Conservation (phyloP, 1,140 invertebrate genomes). For the Brachionus sp. region DNA sequence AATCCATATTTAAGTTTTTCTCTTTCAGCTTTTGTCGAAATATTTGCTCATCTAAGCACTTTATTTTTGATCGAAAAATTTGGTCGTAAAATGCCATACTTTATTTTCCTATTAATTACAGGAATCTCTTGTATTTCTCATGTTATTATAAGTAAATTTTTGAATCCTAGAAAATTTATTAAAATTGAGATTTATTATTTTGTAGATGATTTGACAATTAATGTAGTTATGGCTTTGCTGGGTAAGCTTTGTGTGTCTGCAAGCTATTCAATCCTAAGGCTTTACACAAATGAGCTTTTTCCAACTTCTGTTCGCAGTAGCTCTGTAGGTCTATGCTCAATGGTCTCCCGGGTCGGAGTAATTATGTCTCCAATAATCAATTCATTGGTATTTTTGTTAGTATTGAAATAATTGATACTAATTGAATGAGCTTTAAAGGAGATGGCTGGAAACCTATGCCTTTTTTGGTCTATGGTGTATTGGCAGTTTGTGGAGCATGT, state of each 20-base stretch:
- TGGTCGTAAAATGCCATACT: slow-evolving; percentile 35
- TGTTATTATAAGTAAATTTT: slow-evolving; percentile 32
- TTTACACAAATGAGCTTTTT: slow-evolving; percentile 61
- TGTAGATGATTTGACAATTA: background rate
- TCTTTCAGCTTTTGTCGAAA: slow-evolving; percentile 4
- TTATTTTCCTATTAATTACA: background rate
- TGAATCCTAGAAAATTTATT: background rate
- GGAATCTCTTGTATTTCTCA: slow-evolving; percentile 16
- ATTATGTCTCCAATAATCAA: slow-evolving; percentile 57
- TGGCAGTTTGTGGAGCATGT: background rate
- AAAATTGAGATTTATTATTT: background rate
- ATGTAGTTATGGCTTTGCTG: slow-evolving; percentile 48
- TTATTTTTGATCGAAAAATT: background rate
- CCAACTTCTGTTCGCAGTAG: slow-evolving; percentile 61
- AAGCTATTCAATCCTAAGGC: slow-evolving; percentile 54
- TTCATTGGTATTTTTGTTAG: background rate
- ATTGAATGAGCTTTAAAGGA: background rate
- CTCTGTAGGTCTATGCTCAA: slow-evolving; percentile 61
- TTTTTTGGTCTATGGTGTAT: slow-evolving; percentile 20
- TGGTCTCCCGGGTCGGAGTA: slow-evolving; percentile 61
- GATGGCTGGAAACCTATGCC: slow-evolving; percentile 25
- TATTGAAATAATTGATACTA: background rate
- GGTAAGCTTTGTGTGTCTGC: slow-evolving; percentile 52
- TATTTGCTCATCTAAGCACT: background rate
- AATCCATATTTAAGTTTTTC: slow-evolving; percentile 45